phyloP scores from a whole-genome alignment of 2,797 vertebrate species.

The Poecilia picta region DNA sequence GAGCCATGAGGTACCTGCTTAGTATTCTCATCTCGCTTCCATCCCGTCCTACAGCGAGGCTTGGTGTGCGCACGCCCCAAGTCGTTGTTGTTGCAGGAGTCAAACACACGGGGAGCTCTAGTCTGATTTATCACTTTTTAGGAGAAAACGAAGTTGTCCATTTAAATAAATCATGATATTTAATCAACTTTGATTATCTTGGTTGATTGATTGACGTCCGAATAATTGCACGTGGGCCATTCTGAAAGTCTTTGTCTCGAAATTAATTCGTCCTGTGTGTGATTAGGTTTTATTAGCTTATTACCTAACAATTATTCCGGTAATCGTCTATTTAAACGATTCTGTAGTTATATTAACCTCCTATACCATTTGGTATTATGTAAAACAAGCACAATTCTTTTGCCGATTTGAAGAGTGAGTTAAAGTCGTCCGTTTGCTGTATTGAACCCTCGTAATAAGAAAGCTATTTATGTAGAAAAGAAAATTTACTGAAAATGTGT shows the following conservation, averaged over 20 bases:
- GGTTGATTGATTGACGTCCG: too few relatives aligned
- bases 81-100: conserved; percentile 16
- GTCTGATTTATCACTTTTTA: not conserved
- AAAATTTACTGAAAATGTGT: not conserved
- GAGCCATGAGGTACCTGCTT: conserved; percentile 69
- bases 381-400: not conserved
- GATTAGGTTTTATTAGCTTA: not conserved
- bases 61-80: conserved; percentile 66
- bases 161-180: not conserved
- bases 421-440: rapidly evolving
- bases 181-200: not conserved
- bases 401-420: conserved; percentile 38
- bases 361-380: too few relatives aligned
- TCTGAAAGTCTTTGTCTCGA: not conserved
- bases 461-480: rapidly evolving
- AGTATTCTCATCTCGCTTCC: conserved; percentile 71
- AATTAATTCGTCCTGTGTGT: not conserved
- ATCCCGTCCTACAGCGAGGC: conserved; percentile 59
- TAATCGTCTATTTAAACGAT: not conserved
- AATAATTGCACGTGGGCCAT: not conserved
- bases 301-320: not conserved
- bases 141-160: conserved; percentile 3
- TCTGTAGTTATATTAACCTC: not conserved
- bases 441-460: rapidly evolving
- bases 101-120: conserved; percentile 34